A percentile compares a stretch with the other conserved stretches of the same genome.
Evolutionary conservation across 2,888 invertebrate genomes (phyloP).

Genomic region (Notodonta ziczac): DNA sequence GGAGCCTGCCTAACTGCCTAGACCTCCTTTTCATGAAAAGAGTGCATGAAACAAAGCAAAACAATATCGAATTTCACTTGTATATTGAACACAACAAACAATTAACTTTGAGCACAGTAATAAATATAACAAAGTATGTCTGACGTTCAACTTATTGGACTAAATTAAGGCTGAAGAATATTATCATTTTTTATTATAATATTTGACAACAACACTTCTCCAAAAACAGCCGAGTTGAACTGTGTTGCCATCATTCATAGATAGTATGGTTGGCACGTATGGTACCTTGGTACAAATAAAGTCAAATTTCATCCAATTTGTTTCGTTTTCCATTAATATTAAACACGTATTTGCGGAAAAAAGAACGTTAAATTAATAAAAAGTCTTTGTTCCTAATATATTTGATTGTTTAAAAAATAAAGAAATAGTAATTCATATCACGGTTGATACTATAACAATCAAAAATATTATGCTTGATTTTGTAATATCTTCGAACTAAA

Average conservation of each 20-base stretch:
- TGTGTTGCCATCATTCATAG: slow-evolving; percentile 23
- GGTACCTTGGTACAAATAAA: too few species aligned
- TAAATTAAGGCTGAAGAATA: not conserved
- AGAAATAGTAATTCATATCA: too few species aligned
- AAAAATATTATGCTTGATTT: too few species aligned
- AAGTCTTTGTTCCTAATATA: too few species aligned
- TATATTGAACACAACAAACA: slow-evolving; percentile 16
- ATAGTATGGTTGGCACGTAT: too few species aligned
- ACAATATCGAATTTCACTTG: slow-evolving; percentile 26
- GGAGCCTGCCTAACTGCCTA: slow-evolving; percentile 31
- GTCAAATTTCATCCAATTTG: too few species aligned
- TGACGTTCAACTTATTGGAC: not conserved
- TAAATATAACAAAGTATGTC: slow-evolving; percentile 5
- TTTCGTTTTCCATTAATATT: too few species aligned
- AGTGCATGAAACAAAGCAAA: slow-evolving; percentile 42
- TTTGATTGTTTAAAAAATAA: too few species aligned
- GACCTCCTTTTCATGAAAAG: slow-evolving; percentile 36
- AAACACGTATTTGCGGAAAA: too few species aligned
- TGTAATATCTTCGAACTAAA: too few species aligned
- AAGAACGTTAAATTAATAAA: too few species aligned
- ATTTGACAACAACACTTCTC: slow-evolving; percentile 48
- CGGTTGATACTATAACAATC: too few species aligned
- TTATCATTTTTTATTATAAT: slow-evolving; percentile 16
- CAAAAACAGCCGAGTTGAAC: slow-evolving; percentile 21
- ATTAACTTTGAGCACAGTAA: slow-evolving; percentile 15